phyloP scores from a whole-genome alignment of 2,113 vertebrate genomes.

The Phasianus colchicus region DNA sequence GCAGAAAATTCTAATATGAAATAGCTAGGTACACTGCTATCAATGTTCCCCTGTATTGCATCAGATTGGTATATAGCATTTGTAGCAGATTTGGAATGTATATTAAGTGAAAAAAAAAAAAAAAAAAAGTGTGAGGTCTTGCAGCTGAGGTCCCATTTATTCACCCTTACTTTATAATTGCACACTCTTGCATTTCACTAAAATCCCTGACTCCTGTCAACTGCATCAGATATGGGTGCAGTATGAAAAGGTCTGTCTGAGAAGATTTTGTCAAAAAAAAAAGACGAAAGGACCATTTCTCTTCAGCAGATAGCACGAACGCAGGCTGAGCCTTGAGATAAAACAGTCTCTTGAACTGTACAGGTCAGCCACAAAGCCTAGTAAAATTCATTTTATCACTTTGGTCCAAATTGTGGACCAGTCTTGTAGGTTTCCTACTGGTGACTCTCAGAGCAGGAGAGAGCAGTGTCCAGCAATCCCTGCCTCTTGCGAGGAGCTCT shows the following conservation, averaged over 20 bases:
- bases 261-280: not conserved
- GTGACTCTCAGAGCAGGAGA: rapidly evolving
- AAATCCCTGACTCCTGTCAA: not conserved
- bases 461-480: rapidly evolving
- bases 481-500: not conserved
- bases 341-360: not conserved
- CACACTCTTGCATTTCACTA: not conserved
- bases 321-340: not conserved
- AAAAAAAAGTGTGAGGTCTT: not conserved
- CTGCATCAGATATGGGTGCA: rapidly evolving
- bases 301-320: not conserved
- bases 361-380: not conserved
- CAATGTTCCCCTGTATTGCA: not conserved
- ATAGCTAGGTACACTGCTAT: not conserved
- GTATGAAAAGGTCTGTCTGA: not conserved
- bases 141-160: not conserved
- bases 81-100: not conserved
- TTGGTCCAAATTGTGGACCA: not conserved
- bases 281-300: not conserved
- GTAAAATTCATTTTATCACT: not conserved
- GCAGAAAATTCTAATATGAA: not conserved
- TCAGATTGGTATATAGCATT: not conserved
- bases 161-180: not conserved
- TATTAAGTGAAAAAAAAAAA: not conserved
- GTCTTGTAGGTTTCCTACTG: not conserved